These are phyloP conservation scores for Saccopteryx bilineata DNA, from an alignment of 2,113 vertebrate genomes.

Conservation along the genomic window DNA sequence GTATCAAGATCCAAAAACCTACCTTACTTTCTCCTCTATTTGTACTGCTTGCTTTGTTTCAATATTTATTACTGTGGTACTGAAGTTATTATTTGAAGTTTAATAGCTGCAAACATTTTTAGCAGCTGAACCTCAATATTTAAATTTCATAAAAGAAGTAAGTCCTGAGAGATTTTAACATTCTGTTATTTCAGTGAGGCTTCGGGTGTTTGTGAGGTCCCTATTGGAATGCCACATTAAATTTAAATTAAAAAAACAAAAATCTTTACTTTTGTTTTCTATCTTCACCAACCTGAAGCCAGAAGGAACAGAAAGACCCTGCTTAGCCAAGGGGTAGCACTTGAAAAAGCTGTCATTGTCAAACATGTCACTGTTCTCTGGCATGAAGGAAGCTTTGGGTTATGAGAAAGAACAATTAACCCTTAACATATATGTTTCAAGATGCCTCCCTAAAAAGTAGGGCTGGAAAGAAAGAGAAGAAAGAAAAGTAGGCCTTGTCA, in stretches of 20 bases:
- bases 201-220: neutral
- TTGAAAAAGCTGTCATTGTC: neutral
- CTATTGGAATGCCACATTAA: neutral
- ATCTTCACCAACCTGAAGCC: neutral
- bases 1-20: neutral
- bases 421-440: neutral
- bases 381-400: neutral
- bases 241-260: neutral
- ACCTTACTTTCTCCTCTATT: neutral
- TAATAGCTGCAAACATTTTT: slow-evolving; percentile 25
- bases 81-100: neutral
- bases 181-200: neutral
- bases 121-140: slow-evolving; percentile 24
- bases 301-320: neutral
- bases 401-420: neutral
- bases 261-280: neutral
- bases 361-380: neutral
- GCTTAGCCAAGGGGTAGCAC: neutral
- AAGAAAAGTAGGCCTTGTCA: neutral
- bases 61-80: slow-evolving; percentile 19
- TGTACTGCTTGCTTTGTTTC: slow-evolving; percentile 18
- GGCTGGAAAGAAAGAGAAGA: neutral
- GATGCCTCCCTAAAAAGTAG: neutral
- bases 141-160: slow-evolving; percentile 17
- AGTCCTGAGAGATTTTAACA: slow-evolving; percentile 43